Percentiles rank a stretch among this genome's conserved stretches.
phyloP scores from a whole-genome alignment of 2,797 vertebrate species.

The Eutrigla gurnardus region DNA sequence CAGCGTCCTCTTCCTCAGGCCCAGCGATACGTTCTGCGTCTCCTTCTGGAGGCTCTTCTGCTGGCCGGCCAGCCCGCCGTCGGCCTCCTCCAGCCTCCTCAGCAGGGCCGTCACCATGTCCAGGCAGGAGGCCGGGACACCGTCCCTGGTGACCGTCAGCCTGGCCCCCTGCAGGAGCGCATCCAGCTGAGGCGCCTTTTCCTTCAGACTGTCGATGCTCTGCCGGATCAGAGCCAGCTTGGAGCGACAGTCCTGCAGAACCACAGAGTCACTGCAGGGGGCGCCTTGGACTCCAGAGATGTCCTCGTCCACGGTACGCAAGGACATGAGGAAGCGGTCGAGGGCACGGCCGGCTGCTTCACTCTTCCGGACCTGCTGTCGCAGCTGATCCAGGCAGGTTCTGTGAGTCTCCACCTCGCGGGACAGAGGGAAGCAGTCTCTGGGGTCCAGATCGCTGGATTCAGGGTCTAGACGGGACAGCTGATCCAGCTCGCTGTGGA shows the following conservation, averaged over 20 bases:
- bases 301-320: constrained; percentile 83
- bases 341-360: constrained; percentile 86
- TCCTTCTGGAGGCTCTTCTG: constrained; percentile 76
- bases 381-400: constrained; percentile 86
- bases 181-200: constrained; percentile 89
- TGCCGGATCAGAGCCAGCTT: constrained; percentile 75
- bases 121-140: constrained; percentile 75
- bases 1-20: constrained; percentile 82
- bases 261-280: constrained; percentile 59
- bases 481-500: constrained; percentile 86
- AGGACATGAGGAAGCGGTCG: constrained; percentile 88
- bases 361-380: constrained; percentile 83
- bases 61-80: constrained; percentile 66
- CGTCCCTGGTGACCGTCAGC: constrained; percentile 82
- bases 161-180: constrained; percentile 81
- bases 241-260: constrained; percentile 68
- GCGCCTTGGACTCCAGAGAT: constrained; percentile 62
- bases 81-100: constrained; percentile 73
- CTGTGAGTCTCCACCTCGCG: constrained; percentile 84
- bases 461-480: constrained; percentile 81
- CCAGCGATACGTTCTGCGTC: constrained; percentile 76
- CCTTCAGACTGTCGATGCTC: constrained; percentile 82
- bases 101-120: constrained; percentile 81
- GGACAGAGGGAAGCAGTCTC: constrained; percentile 83
- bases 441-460: constrained; percentile 82